Base-by-base conservation (phyloP, 2,888 invertebrate genomes). In the Acronicta psi region DNA sequence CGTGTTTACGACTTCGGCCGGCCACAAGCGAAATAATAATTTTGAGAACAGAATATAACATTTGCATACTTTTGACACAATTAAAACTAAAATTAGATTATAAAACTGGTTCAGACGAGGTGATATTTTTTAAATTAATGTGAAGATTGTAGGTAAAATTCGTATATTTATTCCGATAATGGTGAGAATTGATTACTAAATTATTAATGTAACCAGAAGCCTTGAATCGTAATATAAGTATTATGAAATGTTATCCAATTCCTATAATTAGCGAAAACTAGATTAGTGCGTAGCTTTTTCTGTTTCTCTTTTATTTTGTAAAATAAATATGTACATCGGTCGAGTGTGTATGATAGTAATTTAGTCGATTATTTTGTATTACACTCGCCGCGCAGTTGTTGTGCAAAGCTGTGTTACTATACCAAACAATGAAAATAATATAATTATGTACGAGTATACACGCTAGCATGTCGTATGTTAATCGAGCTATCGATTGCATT, bases 1-100 rank as follows among this genome's bases (percentile, higher is more conserved):
- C 75, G 75, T 75, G 84, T 69, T 83, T 79, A 83, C 81, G 77
- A 80, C 80, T 82, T 73, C 61, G 73, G 65, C 59, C 66, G 65
- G 74, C 69, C 73, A 81, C 76, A 79, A 79, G 77, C 62, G 62
- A 44, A 55, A 69, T 73, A 68, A 64, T 49, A 58, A 71, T 76
- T 80, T 59, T 34, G 20, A 14, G 10, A 66, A 73, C 68, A 18
- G 72, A 69, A 71, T 64, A 29, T 29, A 29, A 60, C 61, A 50
- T 61, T 62, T 73, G 77, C 61, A 72, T 73, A 49, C 34, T 49
- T 66, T 50, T 69, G 44, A 40, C 59, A 64, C 73, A 73, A 75
- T 75, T 78, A 70, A 79, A 80, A 54, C 57, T 69, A 53, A 53
- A 67, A 66, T 59, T 67, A 69, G 56, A 67, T 60, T 52, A 54